A percentile compares a stretch with the other conserved stretches of the same genome.
Evolutionary conservation across 2,797 vertebrate genomes (phyloP).

Genomic region (Enteromius thamalakanensis): DNA sequence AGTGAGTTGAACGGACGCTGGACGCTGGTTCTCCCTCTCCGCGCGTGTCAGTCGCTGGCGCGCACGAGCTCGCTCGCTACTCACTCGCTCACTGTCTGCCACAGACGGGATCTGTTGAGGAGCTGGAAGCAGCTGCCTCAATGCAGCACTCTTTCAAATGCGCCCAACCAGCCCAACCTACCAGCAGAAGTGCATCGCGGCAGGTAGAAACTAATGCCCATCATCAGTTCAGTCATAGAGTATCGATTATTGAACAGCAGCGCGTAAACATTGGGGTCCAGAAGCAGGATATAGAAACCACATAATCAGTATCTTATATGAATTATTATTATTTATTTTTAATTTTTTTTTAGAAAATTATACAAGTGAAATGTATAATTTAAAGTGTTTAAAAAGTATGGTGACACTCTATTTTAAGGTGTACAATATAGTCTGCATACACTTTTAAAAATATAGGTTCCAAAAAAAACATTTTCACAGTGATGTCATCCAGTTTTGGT

Average conservation of each 20-base stretch:
- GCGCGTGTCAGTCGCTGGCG: slow-evolving; percentile 52
- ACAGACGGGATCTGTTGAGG: slow-evolving; percentile 52
- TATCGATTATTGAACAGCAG: slow-evolving; percentile 17
- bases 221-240: slow-evolving; percentile 22
- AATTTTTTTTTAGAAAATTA: too few species aligned
- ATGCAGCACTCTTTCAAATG: slow-evolving; percentile 58
- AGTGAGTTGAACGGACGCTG: slow-evolving; percentile 59
- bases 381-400: too few species aligned
- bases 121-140: slow-evolving; percentile 51
- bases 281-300: neutral
- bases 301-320: neutral
- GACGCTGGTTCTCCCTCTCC: slow-evolving; percentile 63
- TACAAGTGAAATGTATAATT: too few species aligned
- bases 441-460: neutral
- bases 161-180: slow-evolving; percentile 50
- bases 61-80: slow-evolving; percentile 56
- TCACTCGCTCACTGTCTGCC: slow-evolving; percentile 66
- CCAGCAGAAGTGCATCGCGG: slow-evolving; percentile 47
- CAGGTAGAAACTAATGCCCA: slow-evolving; percentile 53
- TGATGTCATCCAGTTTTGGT: neutral
- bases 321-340: neutral
- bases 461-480: neutral
- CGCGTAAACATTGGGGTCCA: neutral
- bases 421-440: neutral
- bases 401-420: neutral